A percentile compares a stretch with the other conserved stretches of the same genome.
These are phyloP conservation scores for Acronicta leporina DNA, from an alignment of 2,888 invertebrate genomes.

Conservation along the genomic window DNA sequence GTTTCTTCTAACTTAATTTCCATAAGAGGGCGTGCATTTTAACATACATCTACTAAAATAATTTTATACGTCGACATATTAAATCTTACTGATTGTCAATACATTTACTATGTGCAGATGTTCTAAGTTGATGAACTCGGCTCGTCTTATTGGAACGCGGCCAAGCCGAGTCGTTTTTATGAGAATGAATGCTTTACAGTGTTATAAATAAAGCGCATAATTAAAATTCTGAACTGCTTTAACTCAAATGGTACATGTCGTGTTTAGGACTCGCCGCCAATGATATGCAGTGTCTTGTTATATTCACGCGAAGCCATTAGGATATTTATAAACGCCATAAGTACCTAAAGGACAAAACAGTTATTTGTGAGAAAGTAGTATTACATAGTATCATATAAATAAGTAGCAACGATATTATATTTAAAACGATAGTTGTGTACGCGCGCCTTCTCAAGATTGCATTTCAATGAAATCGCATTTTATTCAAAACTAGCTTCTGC, in stretches of 20 bases:
- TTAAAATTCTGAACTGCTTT: slow-evolving; percentile 13
- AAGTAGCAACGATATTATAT: too few relatives aligned
- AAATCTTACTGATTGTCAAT: slow-evolving; percentile 19
- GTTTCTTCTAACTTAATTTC: too few relatives aligned
- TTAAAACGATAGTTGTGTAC: too few relatives aligned
- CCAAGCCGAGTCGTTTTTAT: slow-evolving; percentile 24
- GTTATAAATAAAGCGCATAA: slow-evolving; percentile 36
- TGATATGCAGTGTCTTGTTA: slow-evolving; percentile 2
- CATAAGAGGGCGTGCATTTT: neutral
- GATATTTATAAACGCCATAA: neutral
- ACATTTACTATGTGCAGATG: slow-evolving; percentile 29
- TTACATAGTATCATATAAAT: too few relatives aligned
- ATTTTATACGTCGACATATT: neutral
- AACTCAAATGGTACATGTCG: slow-evolving; percentile 9
- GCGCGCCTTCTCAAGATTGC: too few relatives aligned
- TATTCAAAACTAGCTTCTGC: too few relatives aligned
- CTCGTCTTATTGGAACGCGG: slow-evolving; percentile 41
- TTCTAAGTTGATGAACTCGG: slow-evolving; percentile 35
- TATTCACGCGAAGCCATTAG: neutral
- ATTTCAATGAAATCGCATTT: too few relatives aligned
- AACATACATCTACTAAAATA: too few relatives aligned
- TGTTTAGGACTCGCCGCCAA: neutral
- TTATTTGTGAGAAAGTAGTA: too few relatives aligned
- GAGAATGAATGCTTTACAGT: slow-evolving; percentile 16
- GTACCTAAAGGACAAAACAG: too few relatives aligned